Percentiles rank a stretch among this genome's conserved stretches.
These are phyloP conservation scores for Dermochelys coriacea DNA, from an alignment of 2,797 vertebrate species.

Conservation along the genomic window DNA sequence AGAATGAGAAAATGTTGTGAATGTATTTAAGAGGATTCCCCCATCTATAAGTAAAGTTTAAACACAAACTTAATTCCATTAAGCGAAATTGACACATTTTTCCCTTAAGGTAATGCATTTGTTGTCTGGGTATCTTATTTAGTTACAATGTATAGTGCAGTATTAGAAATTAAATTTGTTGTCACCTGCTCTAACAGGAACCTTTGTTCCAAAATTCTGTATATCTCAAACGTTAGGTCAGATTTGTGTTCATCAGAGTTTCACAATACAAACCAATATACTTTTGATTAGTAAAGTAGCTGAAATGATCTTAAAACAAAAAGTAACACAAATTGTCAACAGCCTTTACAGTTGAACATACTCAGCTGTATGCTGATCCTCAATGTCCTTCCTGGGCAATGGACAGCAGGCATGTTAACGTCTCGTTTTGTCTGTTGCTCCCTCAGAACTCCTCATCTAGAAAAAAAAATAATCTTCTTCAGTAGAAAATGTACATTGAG, in stretches of 20 bases:
- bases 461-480: neutral
- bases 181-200: constrained; percentile 11
- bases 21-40: neutral
- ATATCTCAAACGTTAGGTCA: constrained; percentile 58
- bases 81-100: neutral
- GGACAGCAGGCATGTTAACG: constrained; percentile 46
- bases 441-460: neutral
- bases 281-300: constrained; percentile 61
- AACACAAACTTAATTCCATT: neutral
- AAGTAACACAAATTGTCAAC: constrained; percentile 45
- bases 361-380: constrained; percentile 25
- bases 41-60: neutral
- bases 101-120: neutral
- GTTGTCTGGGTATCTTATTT: neutral
- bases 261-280: constrained; percentile 54
- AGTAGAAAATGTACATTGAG: neutral
- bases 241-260: constrained; percentile 61
- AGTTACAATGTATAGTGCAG: constrained; percentile 22
- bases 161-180: constrained; percentile 35
- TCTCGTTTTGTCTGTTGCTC: constrained; percentile 40
- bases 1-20: neutral
- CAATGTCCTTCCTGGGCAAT: constrained; percentile 35
- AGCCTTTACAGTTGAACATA: constrained; percentile 46
- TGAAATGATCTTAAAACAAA: constrained; percentile 61
- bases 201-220: neutral